Evolutionary conservation across 1,140 invertebrate genomes (phyloP).

Genomic region (Cyphomyrmex costatus): DNA sequence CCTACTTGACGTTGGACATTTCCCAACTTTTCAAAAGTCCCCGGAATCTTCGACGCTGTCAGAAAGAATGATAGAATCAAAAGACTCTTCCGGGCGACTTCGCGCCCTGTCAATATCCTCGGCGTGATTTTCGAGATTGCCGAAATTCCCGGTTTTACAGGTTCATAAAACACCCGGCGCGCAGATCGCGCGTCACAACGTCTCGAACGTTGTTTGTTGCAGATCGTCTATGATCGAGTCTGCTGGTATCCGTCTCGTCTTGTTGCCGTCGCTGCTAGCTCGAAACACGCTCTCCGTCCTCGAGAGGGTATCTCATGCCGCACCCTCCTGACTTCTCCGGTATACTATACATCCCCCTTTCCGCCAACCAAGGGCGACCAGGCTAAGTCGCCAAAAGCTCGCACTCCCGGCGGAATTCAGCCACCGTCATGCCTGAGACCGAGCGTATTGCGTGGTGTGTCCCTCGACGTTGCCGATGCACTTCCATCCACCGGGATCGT

Average conservation of each 20-base stretch:
- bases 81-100: slow-evolving; percentile 9
- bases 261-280: slow-evolving; percentile 56
- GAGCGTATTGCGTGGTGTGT: slow-evolving; percentile 70
- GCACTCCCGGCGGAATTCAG: slow-evolving; percentile 73
- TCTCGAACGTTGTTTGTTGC: slow-evolving; percentile 23
- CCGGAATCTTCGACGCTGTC: slow-evolving; percentile 39
- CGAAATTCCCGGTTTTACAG: slow-evolving; percentile 22
- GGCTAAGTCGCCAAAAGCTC: slow-evolving; percentile 76
- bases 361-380: slow-evolving; percentile 62
- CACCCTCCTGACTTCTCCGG: slow-evolving; percentile 30
- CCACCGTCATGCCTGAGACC: slow-evolving; percentile 68
- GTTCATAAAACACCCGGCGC: slow-evolving; percentile 32
- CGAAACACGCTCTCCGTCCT: slow-evolving; percentile 49
- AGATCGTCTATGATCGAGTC: background rate
- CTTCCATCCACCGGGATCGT: slow-evolving; percentile 73
- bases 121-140: slow-evolving; percentile 28
- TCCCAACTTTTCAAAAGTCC: slow-evolving; percentile 45
- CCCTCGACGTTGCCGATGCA: slow-evolving; percentile 71
- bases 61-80: slow-evolving; percentile 38
- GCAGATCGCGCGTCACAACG: background rate
- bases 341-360: slow-evolving; percentile 33
- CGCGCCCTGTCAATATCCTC: background rate
- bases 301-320: slow-evolving; percentile 59
- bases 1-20: slow-evolving; percentile 47
- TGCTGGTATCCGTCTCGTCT: slow-evolving; percentile 7